Base-by-base conservation (phyloP, 2,113 vertebrate genomes). In the Oncorhynchus nerka region DNA sequence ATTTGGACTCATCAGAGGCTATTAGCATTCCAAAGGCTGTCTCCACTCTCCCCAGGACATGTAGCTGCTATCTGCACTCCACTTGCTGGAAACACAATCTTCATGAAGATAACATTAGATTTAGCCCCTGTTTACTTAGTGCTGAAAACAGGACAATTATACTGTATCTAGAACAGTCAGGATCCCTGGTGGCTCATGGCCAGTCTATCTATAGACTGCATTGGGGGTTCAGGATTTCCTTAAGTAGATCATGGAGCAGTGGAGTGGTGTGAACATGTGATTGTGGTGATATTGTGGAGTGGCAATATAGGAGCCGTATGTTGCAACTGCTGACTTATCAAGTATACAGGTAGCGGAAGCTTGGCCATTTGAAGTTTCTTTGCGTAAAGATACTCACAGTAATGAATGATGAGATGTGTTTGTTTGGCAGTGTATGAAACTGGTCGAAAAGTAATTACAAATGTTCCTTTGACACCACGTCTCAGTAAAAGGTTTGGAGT, bases 41-140 rank as follows among this genome's bases (percentile, higher is more conserved):
- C 70, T 78, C 77, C 82, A 49, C 79, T 82, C 70, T 75, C 83
- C 75, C 76, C 89, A 88, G 84, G 82, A 90, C 81, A 82, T 57
- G 73, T 90, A 89, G 90, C 89, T 90, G 89, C 86, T 87, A 88
- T 90, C 83, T 85, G 72, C 67, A 75, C 84, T 83, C 81, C 71
- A 30, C 80, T 81, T 62, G 74, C 84, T 92, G 91, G 91, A 93
- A 93, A 91, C 81, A 87, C 83, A 90, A 90, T 92, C 90, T 90
- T 88, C 84, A 86, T 80, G 76, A 77, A 75, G 84, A 89, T 90
- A 89, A 90, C 88, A 88, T 90, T 93, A 90, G 88, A 91, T 84
- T 86, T 89, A 91, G 90, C 86, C 81, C 85, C 72, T 92, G 92
- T 94, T 93, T 93, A 88, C 85, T 77, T 65, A 77, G 55, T 84